phyloP scores from a whole-genome alignment of 2,113 vertebrate genomes.

The Brachyhypopomus occidentalis region DNA sequence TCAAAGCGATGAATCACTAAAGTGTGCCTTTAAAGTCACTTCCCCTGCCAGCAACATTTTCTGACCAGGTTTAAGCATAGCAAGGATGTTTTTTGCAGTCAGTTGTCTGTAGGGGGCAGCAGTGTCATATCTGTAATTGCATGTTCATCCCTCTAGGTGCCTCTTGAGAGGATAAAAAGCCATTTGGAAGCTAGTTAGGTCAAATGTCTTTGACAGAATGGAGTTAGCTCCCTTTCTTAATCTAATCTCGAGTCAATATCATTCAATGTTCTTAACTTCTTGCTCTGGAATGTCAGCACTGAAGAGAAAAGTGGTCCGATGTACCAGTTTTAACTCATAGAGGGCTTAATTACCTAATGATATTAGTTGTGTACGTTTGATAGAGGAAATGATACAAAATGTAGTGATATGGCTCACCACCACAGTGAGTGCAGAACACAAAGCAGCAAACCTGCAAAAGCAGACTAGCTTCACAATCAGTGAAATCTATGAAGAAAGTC shows the following conservation, averaged over 20 bases:
- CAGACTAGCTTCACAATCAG: background rate
- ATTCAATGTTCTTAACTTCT: background rate
- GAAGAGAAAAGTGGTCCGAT: no score
- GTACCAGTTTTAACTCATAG: background rate
- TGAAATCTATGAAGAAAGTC: background rate
- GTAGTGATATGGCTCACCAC: background rate
- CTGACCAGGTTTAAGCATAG: background rate
- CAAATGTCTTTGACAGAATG: background rate
- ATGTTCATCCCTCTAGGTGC: background rate
- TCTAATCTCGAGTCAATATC: background rate
- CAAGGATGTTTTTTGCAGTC: background rate
- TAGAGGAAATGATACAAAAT: background rate
- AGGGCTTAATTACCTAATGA: background rate
- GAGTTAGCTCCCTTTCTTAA: background rate
- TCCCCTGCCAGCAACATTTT: background rate
- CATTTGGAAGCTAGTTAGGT: background rate
- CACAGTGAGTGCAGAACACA: background rate
- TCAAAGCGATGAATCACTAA: background rate
- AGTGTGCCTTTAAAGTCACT: background rate
- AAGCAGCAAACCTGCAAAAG: background rate
- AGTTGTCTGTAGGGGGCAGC: slow-evolving; percentile 16
- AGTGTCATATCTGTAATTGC: background rate
- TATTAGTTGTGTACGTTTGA: background rate
- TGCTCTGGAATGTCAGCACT: background rate
- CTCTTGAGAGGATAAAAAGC: background rate